Evolutionary conservation across 2,797 vertebrate species (phyloP).

Genomic region (Siniperca undulata): DNA sequence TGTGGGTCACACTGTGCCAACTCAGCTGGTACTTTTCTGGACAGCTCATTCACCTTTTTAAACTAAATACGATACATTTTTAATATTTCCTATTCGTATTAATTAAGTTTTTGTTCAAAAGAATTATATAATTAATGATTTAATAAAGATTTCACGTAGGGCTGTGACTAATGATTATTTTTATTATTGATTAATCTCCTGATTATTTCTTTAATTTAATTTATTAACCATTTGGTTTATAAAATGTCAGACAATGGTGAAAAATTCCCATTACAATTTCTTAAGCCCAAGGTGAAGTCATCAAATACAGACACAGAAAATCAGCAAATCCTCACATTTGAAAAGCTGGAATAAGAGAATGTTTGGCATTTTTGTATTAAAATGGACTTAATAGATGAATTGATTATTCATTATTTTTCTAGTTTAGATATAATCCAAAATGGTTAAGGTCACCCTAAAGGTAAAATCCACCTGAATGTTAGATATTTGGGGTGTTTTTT

Average conservation of each 20-base stretch:
- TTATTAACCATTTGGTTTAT: neutral
- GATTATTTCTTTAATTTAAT: neutral
- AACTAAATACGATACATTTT: neutral
- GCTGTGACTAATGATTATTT: neutral
- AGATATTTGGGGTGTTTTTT: neutral
- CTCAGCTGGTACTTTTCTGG: conserved; percentile 42
- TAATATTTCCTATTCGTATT: too few relatives aligned
- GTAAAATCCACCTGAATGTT: neutral
- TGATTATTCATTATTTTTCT: neutral
- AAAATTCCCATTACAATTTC: neutral
- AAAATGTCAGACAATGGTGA: neutral
- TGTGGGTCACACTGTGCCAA: conserved; percentile 33
- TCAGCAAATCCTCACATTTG: neutral
- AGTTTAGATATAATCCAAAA: neutral
- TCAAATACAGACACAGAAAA: neutral
- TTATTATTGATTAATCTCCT: neutral
- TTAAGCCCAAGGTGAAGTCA: neutral
- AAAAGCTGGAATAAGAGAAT: neutral
- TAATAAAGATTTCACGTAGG: neutral
- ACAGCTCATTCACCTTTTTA: conserved; percentile 29
- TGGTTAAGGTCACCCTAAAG: neutral
- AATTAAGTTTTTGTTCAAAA: neutral
- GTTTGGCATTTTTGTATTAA: neutral
- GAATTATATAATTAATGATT: neutral
- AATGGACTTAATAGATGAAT: neutral